Base-by-base conservation (phyloP, 2,797 vertebrate genomes). In the Malurus leucopterus region DNA sequence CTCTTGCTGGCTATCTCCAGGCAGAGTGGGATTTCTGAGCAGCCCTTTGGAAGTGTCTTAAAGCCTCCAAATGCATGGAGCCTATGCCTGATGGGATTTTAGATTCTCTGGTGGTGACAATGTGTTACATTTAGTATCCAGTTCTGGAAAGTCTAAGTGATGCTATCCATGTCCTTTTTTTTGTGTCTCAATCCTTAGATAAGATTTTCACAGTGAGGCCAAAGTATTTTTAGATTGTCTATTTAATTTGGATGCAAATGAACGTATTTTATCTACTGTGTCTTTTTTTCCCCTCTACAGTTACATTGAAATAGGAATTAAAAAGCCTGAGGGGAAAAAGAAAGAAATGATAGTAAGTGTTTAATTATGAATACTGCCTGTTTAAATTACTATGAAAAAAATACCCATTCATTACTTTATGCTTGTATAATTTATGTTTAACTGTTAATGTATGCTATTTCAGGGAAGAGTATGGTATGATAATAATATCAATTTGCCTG, bases 321-420 rank as follows among this genome's bases (percentile, higher is more conserved):
- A 97, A 94, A 98, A 96, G 89, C 97, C 97, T 64, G 43, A 92
- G 46, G 95, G 82, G 94, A 96, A 96, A 91, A 97, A 92, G 83
- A 95, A 86, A 77, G 93, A 97, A 92, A 95, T 92, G 2, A 83
- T 4, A 87, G 95, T 98, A 97, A 96, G 95, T 96, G 38, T 92
- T 90, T 70, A 54, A 75, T 70, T 91, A 78, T 75, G 29, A 58
- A 86, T 69, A 75, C 30, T 1, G 5, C 50, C 62, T 47, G 43
- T 85, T 94, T 64, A 87, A 90, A 63, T 83, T 71, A 70, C 50
- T 62, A 36, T 57, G 65, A 83, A 84, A 65, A 65, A 82, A 74
- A 49, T 46, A 75, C 2, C 20, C 24, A 76, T 82, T 85, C n/a
- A 64, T 90, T 89, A 50, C 15, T 72, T 74, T 82, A 54, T 54